Conservation (phyloP, 1,140 invertebrate species). For the Doryteuthis pealeii region DNA sequence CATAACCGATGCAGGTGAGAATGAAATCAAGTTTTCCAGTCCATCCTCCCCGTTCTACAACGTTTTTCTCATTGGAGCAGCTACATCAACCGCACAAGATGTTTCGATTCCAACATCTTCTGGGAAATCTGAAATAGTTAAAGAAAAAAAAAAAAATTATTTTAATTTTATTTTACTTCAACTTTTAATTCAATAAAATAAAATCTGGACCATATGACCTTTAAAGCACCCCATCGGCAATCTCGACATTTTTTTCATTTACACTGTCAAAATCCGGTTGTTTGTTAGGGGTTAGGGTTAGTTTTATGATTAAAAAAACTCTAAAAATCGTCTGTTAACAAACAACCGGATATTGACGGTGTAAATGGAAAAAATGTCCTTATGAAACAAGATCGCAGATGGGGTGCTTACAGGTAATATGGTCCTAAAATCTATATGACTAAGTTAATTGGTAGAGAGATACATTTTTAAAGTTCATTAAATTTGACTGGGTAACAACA, state of each 20-base stretch:
- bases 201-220: neutral
- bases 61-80: neutral
- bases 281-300: too few relatives aligned
- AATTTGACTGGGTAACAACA: neutral
- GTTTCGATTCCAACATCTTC: neutral
- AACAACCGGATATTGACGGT: too few relatives aligned
- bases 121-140: neutral
- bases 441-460: neutral
- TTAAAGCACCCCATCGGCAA: neutral
- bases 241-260: neutral
- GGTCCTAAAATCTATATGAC: neutral
- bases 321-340: too few relatives aligned
- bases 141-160: neutral
- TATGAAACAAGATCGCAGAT: too few relatives aligned
- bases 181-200: neutral
- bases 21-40: constrained; percentile 59
- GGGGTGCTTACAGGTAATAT: too few relatives aligned
- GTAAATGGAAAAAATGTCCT: too few relatives aligned
- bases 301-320: too few relatives aligned
- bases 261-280: too few relatives aligned
- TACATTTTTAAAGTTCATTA: neutral
- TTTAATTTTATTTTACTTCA: neutral
- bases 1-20: constrained; percentile 59
- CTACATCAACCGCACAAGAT: neutral
- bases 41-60: neutral